Evolutionary conservation across 2,797 vertebrate genomes (phyloP).

Genomic region (Scarus forsteni): DNA sequence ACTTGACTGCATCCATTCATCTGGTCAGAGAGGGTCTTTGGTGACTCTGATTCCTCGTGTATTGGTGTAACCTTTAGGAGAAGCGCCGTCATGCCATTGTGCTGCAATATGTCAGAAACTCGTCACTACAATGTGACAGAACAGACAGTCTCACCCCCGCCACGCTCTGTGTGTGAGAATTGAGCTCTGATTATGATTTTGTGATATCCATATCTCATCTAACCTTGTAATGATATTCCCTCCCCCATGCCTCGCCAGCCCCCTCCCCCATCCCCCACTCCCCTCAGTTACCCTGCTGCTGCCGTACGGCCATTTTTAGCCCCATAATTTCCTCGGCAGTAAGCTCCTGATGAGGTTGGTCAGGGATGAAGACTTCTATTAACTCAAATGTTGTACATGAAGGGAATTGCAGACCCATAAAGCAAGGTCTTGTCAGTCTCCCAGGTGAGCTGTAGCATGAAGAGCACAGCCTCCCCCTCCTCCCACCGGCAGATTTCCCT

Average conservation of each 20-base stretch:
- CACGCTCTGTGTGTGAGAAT: conserved; percentile 44
- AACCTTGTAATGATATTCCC: conserved; percentile 83
- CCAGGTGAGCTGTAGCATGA: conserved; percentile 85
- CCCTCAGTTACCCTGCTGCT: conserved; percentile 62
- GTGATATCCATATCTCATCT: conserved; percentile 72
- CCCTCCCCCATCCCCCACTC: conserved; percentile 19
- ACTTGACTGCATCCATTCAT: not conserved
- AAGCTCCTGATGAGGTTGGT: conserved; percentile 89
- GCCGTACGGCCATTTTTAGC: conserved; percentile 83
- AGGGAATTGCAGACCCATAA: conserved; percentile 86
- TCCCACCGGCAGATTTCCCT: conserved; percentile 73
- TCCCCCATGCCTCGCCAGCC: conserved; percentile 64
- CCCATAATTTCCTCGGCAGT: conserved; percentile 86
- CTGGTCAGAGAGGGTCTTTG: not conserved
- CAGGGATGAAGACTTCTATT: conserved; percentile 90
- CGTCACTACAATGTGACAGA: conserved; percentile 20
- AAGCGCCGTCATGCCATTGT: conserved; percentile 6
- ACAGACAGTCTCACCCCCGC: not conserved
- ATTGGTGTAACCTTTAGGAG: not conserved
- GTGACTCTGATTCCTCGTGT: not conserved
- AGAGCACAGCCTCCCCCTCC: conserved; percentile 79
- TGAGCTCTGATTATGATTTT: conserved; percentile 68
- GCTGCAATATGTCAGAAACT: conserved; percentile 1
- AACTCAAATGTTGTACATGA: conserved; percentile 88
- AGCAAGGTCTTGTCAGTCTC: conserved; percentile 84